Percentiles rank a stretch among this genome's conserved stretches.
Evolutionary conservation across 1,140 invertebrate genomes (phyloP).

Genomic region (Eufriesea mexicana): DNA sequence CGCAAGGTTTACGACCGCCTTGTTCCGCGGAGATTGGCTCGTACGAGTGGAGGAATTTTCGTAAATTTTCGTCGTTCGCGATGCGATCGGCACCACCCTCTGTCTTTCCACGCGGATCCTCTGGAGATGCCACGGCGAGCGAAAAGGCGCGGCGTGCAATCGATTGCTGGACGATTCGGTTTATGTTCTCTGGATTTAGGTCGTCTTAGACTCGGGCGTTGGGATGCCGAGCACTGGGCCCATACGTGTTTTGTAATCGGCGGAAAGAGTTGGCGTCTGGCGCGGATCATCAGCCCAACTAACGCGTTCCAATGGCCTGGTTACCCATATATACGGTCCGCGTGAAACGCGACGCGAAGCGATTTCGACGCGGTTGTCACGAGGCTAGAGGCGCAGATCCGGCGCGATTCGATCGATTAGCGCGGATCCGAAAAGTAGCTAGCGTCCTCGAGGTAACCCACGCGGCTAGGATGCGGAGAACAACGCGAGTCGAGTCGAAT

Average conservation of each 20-base stretch:
- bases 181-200: neutral
- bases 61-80: too few species aligned
- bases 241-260: neutral
- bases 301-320: neutral
- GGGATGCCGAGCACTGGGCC: neutral
- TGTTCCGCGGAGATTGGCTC: slow-evolving; percentile 15
- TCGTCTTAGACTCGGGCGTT: neutral
- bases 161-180: neutral
- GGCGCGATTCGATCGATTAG: neutral
- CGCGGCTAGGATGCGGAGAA: neutral
- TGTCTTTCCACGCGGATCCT: too few species aligned
- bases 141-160: neutral
- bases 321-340: neutral
- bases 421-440: slow-evolving; percentile 13
- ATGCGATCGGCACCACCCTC: too few species aligned
- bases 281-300: neutral
- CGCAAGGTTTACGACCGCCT: neutral
- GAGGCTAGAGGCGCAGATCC: neutral
- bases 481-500: neutral
- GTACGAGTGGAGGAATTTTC: slow-evolving; percentile 31
- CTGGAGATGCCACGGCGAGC: neutral
- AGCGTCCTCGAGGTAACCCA: neutral
- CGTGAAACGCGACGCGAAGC: neutral
- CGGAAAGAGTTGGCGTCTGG: neutral
- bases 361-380: neutral